Percentiles rank a stretch among this genome's conserved stretches.
Conservation (phyloP, 2,797 vertebrate species). For the Eupleurogrammus muticus region DNA sequence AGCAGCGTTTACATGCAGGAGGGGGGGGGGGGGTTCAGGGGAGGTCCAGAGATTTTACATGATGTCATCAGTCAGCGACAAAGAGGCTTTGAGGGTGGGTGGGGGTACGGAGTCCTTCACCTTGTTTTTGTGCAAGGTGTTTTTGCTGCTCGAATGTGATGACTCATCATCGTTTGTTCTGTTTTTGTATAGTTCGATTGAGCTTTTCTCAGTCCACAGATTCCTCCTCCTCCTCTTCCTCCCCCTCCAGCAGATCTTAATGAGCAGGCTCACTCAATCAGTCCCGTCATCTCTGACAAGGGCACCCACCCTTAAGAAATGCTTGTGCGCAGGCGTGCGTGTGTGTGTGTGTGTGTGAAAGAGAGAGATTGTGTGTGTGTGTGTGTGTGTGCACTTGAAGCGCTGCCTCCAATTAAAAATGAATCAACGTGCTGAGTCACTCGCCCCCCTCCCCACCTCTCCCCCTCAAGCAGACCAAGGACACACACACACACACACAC, state of each 20-base stretch:
- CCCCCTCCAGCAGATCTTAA: constrained; percentile 42
- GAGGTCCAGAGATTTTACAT: constrained; percentile 44
- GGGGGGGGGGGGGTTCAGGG: constrained; percentile 29
- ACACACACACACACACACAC: constrained; percentile 10
- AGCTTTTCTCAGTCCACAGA: constrained; percentile 17
- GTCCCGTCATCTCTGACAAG: constrained; percentile 60
- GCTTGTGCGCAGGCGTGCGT: constrained; percentile 7
- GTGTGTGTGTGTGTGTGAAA: constrained; percentile 27
- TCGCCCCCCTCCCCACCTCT: constrained; percentile 40
- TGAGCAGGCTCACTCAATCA: constrained; percentile 62
- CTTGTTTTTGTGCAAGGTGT: not conserved
- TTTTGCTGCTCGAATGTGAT: constrained; percentile 4
- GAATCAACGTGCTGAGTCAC: constrained; percentile 76
- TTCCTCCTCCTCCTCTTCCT: constrained; percentile 20
- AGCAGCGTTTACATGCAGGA: constrained; percentile 45
- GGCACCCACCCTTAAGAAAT: constrained; percentile 5
- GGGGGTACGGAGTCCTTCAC: constrained; percentile 32
- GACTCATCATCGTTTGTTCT: constrained; percentile 32
- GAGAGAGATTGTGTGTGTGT: constrained; percentile 13
- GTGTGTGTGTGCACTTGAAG: constrained; percentile 57
- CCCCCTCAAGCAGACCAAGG: constrained; percentile 35
- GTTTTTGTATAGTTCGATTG: constrained; percentile 15
- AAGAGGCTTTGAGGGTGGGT: constrained; percentile 18
- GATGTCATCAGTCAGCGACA: constrained; percentile 53
- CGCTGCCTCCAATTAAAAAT: constrained; percentile 71